phyloP scores from a whole-genome alignment of 1,140 invertebrate genomes.

The Sinella curviseta region DNA sequence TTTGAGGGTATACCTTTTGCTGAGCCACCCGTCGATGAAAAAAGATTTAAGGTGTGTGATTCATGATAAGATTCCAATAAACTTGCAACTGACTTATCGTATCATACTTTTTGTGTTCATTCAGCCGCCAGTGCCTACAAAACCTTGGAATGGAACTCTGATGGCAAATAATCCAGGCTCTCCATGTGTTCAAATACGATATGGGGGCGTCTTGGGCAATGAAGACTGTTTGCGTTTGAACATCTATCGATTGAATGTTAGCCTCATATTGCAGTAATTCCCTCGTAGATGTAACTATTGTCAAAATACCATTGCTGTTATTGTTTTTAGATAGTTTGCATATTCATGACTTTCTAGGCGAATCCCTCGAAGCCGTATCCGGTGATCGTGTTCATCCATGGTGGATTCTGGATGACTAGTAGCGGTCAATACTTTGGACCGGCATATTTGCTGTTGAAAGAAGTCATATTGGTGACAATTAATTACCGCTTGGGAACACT shows the following conservation, averaged over 20 bases:
- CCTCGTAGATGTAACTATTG: neutral
- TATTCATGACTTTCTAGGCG: neutral
- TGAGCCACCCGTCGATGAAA: slow-evolving; percentile 1
- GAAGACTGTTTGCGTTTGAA: slow-evolving; percentile 29
- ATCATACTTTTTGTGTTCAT: neutral
- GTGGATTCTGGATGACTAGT: slow-evolving; percentile 16
- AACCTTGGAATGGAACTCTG: slow-evolving; percentile 10
- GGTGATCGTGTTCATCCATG: slow-evolving; percentile 33
- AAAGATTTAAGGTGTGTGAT: slow-evolving; percentile 10
- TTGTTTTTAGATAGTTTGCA: neutral
- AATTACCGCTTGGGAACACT: slow-evolving; percentile 27
- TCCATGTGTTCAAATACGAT: slow-evolving; percentile 17
- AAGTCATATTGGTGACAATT: slow-evolving; percentile 24
- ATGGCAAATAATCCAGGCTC: slow-evolving; percentile 4
- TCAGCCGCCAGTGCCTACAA: slow-evolving; percentile 27
- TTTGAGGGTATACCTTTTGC: slow-evolving; percentile 36
- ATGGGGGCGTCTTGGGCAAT: neutral
- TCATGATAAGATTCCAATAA: neutral
- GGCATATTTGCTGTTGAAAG: slow-evolving; percentile 28
- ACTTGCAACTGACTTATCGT: neutral
- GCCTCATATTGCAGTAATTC: neutral
- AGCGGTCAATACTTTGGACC: slow-evolving; percentile 5
- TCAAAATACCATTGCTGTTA: neutral
- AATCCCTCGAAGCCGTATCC: neutral
- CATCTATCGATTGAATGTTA: slow-evolving; percentile 14